A percentile compares a stretch with the other conserved stretches of the same genome.
Conservation (phyloP, 2,888 invertebrate genomes). For the Lordiphosa fenestrarum region DNA sequence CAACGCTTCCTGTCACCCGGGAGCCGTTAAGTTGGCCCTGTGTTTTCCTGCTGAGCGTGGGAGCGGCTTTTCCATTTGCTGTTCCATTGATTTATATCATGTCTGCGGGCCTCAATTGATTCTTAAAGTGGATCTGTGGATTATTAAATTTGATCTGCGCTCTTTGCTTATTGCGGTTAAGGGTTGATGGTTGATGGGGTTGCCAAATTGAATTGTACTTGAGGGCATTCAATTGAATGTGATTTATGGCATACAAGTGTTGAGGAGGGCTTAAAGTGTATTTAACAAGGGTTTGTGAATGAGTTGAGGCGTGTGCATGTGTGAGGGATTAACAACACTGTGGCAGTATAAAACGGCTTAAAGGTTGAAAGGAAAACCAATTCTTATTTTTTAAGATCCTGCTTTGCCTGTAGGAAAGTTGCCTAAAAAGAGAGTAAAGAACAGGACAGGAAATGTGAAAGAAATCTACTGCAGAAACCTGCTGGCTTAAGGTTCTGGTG, state of each 20-base stretch:
- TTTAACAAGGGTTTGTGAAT: not conserved
- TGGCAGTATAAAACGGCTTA: too few relatives aligned
- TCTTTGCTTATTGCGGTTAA: slow-evolving; percentile 20
- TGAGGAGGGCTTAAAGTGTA: slow-evolving; percentile 22
- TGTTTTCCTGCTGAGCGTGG: slow-evolving; percentile 55
- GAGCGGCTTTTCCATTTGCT: slow-evolving; percentile 38
- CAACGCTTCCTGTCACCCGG: slow-evolving; percentile 52
- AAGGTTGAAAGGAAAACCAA: too few relatives aligned
- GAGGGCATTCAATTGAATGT: slow-evolving; percentile 40
- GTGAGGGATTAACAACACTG: slow-evolving; percentile 18
- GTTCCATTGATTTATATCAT: slow-evolving; percentile 59
- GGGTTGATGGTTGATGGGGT: slow-evolving; percentile 31
- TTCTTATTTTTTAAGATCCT: too few relatives aligned
- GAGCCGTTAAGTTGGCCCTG: slow-evolving; percentile 58
- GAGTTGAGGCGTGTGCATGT: slow-evolving; percentile 22
- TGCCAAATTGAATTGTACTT: slow-evolving; percentile 58
- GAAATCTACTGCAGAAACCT: too few relatives aligned
- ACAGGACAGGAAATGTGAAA: too few relatives aligned
- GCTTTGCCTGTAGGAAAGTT: too few relatives aligned
- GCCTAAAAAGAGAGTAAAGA: too few relatives aligned
- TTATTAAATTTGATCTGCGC: slow-evolving; percentile 39
- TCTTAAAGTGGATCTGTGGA: slow-evolving; percentile 33
- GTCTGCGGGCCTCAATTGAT: slow-evolving; percentile 65
- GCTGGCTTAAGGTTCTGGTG: too few relatives aligned
- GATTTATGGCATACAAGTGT: slow-evolving; percentile 64